Percentiles rank a stretch among this genome's conserved stretches.
Evolutionary conservation across 2,888 invertebrate species (phyloP).

Genomic region (Chloroclystis v-ata): DNA sequence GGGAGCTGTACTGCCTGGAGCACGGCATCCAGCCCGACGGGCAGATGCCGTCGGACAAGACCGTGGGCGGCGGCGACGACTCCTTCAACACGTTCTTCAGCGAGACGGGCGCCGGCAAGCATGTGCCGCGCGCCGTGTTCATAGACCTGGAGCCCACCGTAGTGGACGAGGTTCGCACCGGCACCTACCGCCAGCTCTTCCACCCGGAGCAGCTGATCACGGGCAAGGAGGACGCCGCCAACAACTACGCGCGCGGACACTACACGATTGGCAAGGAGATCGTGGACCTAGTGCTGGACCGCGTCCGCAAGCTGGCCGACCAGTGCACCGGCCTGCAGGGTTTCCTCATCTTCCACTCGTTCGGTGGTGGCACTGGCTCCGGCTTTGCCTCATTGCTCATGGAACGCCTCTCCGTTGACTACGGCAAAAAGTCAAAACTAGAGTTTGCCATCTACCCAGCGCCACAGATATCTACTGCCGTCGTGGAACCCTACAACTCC

Average conservation of each 20-base stretch:
- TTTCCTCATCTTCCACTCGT: constrained; percentile 96
- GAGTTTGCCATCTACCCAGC: constrained; percentile 98
- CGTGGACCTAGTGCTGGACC: constrained; percentile 91
- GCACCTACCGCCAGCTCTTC: constrained; percentile 96
- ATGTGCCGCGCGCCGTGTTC: constrained; percentile 95
- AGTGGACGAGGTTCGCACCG: constrained; percentile 94
- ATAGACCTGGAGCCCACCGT: constrained; percentile 98
- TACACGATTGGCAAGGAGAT: constrained; percentile 98
- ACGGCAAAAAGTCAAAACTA: constrained; percentile 95
- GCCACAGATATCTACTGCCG: constrained; percentile 91
- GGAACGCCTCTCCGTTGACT: constrained; percentile 96
- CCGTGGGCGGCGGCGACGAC: constrained; percentile 91
- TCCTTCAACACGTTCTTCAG: constrained; percentile 96
- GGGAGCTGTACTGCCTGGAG: constrained; percentile 90
- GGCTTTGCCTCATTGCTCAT: constrained; percentile 96
- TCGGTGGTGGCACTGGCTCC: constrained; percentile 94
- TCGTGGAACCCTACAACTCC: constrained; percentile 97
- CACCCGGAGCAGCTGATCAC: constrained; percentile 97
- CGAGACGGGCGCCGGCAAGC: constrained; percentile 96
- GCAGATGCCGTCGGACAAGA: constrained; percentile 90
- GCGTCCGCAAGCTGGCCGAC: constrained; percentile 90
- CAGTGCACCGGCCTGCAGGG: constrained; percentile 95
- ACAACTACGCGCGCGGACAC: constrained; percentile 97
- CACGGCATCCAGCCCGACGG: constrained; percentile 91
- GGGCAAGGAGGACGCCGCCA: constrained; percentile 97